Conservation (phyloP, 2,888 invertebrate species). For the Zaprionus obscuricornis region DNA sequence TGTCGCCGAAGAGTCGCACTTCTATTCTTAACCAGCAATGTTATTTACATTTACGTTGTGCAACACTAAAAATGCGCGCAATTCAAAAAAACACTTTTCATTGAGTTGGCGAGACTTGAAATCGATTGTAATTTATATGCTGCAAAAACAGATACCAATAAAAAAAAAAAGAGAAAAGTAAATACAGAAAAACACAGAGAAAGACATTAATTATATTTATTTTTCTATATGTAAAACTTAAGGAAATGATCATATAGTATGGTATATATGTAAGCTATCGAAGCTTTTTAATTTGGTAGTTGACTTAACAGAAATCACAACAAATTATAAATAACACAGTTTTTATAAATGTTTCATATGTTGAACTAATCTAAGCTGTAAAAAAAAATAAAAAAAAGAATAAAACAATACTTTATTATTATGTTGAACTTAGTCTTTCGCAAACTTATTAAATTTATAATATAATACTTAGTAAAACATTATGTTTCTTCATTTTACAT, state of each 20-base stretch:
- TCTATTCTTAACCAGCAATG: slow-evolving; percentile 32
- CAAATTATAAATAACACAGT: slow-evolving; percentile 72
- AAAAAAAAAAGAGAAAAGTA: slow-evolving; percentile 2
- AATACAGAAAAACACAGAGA: slow-evolving; percentile 21
- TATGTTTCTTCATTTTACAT: slow-evolving; percentile 16
- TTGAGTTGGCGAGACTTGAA: too few species aligned
- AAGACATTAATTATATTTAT: too few species aligned
- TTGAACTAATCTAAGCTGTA: slow-evolving; percentile 27
- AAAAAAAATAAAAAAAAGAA: slow-evolving; percentile 37
- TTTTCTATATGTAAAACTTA: slow-evolving; percentile 31
- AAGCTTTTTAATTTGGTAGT: slow-evolving; percentile 45
- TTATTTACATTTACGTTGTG: slow-evolving; percentile 12
- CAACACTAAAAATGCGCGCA: slow-evolving; percentile 61
- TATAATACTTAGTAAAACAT: slow-evolving; percentile 49
- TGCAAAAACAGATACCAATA: background rate
- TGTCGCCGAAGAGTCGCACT: slow-evolving; percentile 42
- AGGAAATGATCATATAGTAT: slow-evolving; percentile 6
- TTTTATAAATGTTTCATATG: slow-evolving; percentile 31
- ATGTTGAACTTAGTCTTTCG: slow-evolving; percentile 35
- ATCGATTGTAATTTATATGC: too few species aligned
- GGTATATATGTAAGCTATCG: slow-evolving; percentile 38
- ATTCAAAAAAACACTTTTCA: slow-evolving; percentile 25
- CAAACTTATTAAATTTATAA: slow-evolving; percentile 54
- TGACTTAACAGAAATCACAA: slow-evolving; percentile 67
- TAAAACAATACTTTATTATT: slow-evolving; percentile 14